A percentile compares a stretch with the other conserved stretches of the same genome.
These are phyloP conservation scores for Pseudolycoriella hygida DNA, from an alignment of 2,888 invertebrate species.

Conservation along the genomic window DNA sequence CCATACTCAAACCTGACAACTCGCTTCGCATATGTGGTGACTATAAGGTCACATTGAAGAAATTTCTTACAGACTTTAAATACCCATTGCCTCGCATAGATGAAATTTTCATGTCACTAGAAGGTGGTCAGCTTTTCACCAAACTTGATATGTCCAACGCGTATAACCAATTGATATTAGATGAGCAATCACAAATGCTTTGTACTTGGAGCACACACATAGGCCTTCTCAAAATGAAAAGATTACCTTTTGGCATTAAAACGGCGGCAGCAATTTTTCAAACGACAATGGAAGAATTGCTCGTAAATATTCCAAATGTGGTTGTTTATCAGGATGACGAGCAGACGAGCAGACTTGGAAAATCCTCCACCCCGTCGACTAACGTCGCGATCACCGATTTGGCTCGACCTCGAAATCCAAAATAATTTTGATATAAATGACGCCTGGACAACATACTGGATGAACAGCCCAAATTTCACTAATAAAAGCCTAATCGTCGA, in stretches of 20 bases:
- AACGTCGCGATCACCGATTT: no score
- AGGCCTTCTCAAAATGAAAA: constrained; percentile 14
- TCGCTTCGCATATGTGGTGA: constrained; percentile 12
- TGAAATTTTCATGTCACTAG: constrained; percentile 5
- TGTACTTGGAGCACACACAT: constrained; percentile 17
- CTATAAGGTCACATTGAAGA: constrained; percentile 9
- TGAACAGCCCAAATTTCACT: no score
- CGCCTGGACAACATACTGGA: no score
- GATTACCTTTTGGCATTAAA: constrained; percentile 15
- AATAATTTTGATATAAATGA: no score
- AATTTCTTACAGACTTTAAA: constrained; percentile 4
- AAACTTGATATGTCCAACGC: constrained; percentile 1
- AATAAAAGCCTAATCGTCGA: no score
- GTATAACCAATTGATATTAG: constrained; percentile 11
- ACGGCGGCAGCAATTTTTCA: constrained; percentile 17
- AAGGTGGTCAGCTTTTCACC: constrained; percentile 4
- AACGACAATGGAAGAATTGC: constrained; percentile 14
- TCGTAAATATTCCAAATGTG: constrained; percentile 15
- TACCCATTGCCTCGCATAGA: constrained; percentile 6
- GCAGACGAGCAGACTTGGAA: no score
- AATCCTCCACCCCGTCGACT: no score
- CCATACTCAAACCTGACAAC: constrained; percentile 19
- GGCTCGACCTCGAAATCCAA: no score
- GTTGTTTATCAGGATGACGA: constrained; percentile 15
- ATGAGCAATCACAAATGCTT: constrained; percentile 14